Conservation (phyloP, 2,113 vertebrate genomes). For the Muntiacus reevesi region DNA sequence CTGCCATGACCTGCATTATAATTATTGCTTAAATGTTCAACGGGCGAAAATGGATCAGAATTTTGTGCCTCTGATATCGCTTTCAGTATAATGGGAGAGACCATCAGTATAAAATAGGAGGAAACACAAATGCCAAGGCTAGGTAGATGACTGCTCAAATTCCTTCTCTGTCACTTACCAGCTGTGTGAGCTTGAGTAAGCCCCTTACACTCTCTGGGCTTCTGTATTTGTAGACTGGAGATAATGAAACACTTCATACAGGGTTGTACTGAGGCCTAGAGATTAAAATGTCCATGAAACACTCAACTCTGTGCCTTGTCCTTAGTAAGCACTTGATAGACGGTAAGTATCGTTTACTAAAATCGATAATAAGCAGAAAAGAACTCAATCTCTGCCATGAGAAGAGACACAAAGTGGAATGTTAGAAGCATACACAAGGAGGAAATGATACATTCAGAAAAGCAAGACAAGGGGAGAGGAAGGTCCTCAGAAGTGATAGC, state of each 20-base stretch:
- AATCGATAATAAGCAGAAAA: background rate
- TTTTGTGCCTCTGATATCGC: background rate
- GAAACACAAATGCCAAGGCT: background rate
- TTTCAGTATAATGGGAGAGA: background rate
- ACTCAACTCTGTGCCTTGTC: conserved; percentile 48
- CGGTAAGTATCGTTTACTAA: conserved; percentile 36
- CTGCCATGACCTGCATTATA: background rate
- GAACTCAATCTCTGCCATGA: background rate
- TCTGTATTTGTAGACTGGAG: background rate
- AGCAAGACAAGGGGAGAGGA: background rate
- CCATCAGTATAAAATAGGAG: background rate
- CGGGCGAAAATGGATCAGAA: background rate
- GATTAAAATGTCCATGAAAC: conserved; percentile 50
- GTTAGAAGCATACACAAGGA: background rate
- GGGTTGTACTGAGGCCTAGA: background rate
- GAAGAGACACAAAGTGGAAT: background rate
- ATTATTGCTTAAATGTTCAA: background rate
- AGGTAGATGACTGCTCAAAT: background rate
- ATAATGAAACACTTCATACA: conserved; percentile 35
- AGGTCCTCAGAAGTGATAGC: background rate
- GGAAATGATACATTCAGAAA: background rate
- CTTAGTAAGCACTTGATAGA: conserved; percentile 49
- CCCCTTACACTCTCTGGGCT: conserved; percentile 50
- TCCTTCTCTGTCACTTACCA: conserved; percentile 30
- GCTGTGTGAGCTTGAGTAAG: conserved; percentile 60